A percentile compares a stretch with the other conserved stretches of the same genome.
Conservation (phyloP, 2,113 vertebrate genomes). For the Nycticorax nycticorax region DNA sequence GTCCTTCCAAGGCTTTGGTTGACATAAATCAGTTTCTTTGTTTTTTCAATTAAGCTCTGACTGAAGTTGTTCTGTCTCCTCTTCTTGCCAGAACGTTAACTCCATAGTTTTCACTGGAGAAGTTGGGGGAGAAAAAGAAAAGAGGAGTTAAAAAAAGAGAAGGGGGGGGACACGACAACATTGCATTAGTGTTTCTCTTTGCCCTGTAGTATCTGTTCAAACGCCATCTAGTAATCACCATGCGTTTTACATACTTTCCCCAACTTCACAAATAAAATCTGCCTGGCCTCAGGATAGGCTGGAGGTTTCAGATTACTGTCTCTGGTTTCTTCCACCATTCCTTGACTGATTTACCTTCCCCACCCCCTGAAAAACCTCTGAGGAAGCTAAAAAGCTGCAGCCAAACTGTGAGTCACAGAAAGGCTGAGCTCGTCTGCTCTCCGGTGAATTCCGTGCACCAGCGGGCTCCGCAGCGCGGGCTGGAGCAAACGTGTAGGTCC, state of each 20-base stretch:
- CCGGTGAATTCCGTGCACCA: background rate
- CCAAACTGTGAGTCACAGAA: conserved; percentile 53
- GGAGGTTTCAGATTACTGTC: conserved; percentile 28
- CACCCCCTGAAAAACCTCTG: conserved; percentile 28
- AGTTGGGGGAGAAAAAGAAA: background rate
- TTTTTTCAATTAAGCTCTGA: conserved; percentile 19
- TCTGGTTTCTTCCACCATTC: conserved; percentile 33
- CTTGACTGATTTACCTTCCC: conserved; percentile 57
- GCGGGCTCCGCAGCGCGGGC: background rate
- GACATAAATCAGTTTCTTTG: conserved; percentile 19
- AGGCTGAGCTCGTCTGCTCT: background rate
- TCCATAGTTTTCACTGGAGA: conserved; percentile 7
- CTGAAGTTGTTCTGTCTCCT: conserved; percentile 28
- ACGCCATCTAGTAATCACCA: background rate
- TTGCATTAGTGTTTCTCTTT: background rate
- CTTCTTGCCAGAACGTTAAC: background rate
- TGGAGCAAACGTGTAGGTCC: background rate
- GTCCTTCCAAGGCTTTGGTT: background rate
- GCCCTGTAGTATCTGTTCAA: background rate
- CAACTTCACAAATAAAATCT: background rate
- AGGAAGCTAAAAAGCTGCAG: conserved; percentile 29
- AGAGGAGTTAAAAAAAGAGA: background rate
- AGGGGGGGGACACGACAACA: background rate
- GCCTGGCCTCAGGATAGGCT: conserved; percentile 12
- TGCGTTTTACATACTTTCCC: background rate